A percentile compares a stretch with the other conserved stretches of the same genome.
Conservation (phyloP, 2,113 vertebrate genomes). For the Asarcornis scutulata region DNA sequence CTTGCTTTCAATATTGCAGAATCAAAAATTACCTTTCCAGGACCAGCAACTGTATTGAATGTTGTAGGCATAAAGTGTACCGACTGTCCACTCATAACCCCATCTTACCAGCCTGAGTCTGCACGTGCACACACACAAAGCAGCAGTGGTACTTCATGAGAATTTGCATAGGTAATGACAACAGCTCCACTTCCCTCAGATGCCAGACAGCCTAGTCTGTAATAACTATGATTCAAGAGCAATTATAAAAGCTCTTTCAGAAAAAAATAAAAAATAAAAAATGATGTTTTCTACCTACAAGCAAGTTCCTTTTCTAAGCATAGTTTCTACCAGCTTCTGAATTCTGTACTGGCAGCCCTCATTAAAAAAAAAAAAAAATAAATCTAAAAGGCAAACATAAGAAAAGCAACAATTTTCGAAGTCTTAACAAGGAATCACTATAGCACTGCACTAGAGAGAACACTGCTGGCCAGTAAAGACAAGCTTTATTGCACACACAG, state of each 20-base stretch:
- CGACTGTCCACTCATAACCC: background rate
- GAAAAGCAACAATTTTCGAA: background rate
- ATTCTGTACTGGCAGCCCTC: background rate
- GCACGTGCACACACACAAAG: background rate
- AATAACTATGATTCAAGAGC: background rate
- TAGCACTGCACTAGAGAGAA: background rate
- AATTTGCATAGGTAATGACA: background rate
- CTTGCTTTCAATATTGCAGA: background rate
- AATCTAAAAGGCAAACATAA: background rate
- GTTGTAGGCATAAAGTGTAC: background rate
- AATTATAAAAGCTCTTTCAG: background rate
- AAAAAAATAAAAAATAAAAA: background rate
- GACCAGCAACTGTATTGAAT: background rate
- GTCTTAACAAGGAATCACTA: background rate
- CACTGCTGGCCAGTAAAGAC: background rate
- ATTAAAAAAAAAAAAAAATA: too few relatives aligned
- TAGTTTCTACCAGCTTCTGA: too few relatives aligned
- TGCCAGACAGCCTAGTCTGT: background rate
- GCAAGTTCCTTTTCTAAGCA: background rate
- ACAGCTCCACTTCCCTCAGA: background rate
- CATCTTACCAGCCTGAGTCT: background rate
- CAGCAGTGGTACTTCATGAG: background rate
- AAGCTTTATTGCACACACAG: background rate
- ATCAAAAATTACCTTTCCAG: background rate
- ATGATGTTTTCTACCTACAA: background rate